Conservation (phyloP, 1,140 invertebrate species). For the Monomorium pharaonis region DNA sequence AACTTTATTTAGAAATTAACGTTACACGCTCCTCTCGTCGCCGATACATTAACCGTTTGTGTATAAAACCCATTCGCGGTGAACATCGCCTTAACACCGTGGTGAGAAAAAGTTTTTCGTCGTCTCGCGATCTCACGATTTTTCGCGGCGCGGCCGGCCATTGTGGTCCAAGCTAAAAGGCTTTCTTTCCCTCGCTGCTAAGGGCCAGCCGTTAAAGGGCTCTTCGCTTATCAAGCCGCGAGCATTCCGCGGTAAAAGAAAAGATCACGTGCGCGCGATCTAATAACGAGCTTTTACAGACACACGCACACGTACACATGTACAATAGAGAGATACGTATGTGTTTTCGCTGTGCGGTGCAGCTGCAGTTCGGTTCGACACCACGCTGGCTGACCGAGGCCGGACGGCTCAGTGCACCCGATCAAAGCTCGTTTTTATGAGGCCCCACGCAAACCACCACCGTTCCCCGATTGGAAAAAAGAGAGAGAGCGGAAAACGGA, state of each 20-base stretch:
- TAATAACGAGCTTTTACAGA: slow-evolving; percentile 50
- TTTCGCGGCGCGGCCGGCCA: slow-evolving; percentile 13
- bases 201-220: slow-evolving; percentile 37
- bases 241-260: slow-evolving; percentile 45
- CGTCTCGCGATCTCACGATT: slow-evolving; percentile 39
- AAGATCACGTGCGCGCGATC: slow-evolving; percentile 53
- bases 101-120: slow-evolving; percentile 8
- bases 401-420: slow-evolving; percentile 45
- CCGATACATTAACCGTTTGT: slow-evolving; percentile 4
- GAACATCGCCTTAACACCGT: neutral
- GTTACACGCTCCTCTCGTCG: neutral
- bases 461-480: slow-evolving; percentile 35
- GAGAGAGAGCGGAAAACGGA: neutral
- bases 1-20: slow-evolving; percentile 1
- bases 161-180: slow-evolving; percentile 37
- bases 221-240: slow-evolving; percentile 52
- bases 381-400: slow-evolving; percentile 37
- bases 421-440: slow-evolving; percentile 62
- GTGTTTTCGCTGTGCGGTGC: neutral
- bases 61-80: neutral
- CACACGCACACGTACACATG: neutral
- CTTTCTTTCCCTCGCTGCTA: slow-evolving; percentile 2
- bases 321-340: neutral
- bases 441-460: slow-evolving; percentile 19
- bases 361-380: slow-evolving; percentile 40